These are phyloP conservation scores for Capromys pilorides DNA, from an alignment of 2,797 vertebrate genomes.

Conservation along the genomic window DNA sequence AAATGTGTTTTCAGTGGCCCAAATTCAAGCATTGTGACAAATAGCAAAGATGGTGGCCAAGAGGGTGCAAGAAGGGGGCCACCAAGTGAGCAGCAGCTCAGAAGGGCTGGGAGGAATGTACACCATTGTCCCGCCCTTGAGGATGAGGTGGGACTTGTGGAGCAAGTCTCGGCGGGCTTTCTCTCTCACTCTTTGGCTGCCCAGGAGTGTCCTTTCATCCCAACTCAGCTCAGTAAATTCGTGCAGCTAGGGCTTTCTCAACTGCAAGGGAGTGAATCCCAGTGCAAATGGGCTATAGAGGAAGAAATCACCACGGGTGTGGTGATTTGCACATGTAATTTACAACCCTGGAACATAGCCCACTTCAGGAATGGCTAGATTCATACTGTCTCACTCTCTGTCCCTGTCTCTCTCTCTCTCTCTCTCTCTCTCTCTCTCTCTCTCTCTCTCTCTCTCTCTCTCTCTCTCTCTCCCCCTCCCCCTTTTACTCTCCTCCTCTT, in stretches of 20 bases:
- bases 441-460: background rate
- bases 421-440: background rate
- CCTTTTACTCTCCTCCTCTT: background rate
- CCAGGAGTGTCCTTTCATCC: conserved; percentile 16
- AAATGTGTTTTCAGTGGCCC: background rate
- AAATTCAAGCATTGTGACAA: background rate
- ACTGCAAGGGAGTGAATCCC: conserved; percentile 35
- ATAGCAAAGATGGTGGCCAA: background rate
- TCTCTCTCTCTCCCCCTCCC: background rate
- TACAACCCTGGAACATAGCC: background rate
- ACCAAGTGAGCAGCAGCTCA: background rate
- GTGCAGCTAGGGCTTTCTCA: background rate
- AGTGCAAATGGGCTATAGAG: background rate
- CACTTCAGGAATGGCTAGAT: background rate
- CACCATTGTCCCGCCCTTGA: background rate
- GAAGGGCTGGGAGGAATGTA: background rate
- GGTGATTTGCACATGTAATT: background rate
- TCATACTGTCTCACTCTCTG: background rate
- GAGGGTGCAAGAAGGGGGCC: background rate
- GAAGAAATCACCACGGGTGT: background rate
- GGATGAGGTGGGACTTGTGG: background rate
- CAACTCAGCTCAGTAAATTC: conserved; percentile 47
- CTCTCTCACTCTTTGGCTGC: background rate
- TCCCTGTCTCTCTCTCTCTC: background rate
- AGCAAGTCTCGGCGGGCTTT: background rate